Evolutionary conservation across 2,113 vertebrate species (phyloP), one percentile per base, ranked within the genome.

Genomic region (Erinaceus europaeus): DNA sequence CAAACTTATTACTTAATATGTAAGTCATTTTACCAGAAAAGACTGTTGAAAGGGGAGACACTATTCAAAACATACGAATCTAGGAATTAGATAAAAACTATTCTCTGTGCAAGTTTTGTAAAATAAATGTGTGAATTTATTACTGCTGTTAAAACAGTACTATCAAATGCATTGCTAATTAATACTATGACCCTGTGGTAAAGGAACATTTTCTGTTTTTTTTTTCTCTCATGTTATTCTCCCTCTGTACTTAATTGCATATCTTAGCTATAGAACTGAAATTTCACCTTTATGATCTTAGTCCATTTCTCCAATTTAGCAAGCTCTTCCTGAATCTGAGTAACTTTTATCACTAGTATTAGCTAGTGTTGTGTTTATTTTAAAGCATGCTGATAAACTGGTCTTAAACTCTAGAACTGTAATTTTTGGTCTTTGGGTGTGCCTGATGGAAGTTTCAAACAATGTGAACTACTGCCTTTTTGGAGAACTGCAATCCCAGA

Each of bases 21-120:
- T 2, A 93, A 92, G 57, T 81, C 12, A 69, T 93, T 84, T 92
- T 89, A 25, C n/a, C 86, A 94, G 88, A 18, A 36, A 95, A 93
- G 71, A 91, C 84, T 95, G 86, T 93, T 93, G 93, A 93, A 95
- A 94, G 86, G 90, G 90, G 86, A 95, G 94, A 95, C 75, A 89
- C 89, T 21, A 85, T 65, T 95, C 91, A 96, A 96, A 94, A 84
- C 67, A 91, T 62, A 91, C 80, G 82, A n/a, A 88, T 91, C 94
- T 91, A 73, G 92, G 91, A 94, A 92, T n/a, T 71, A 93, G 94
- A 94, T 90, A 91, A 79, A 92, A 91, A 96, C 46, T 12, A 40
- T 52, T 59, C 46, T 74, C 44, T 65, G 36, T 44, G 48, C 46
- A 14, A 20, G 73, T 73, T 40, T 74, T 81, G 8, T 73, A n/a